Base-by-base conservation (phyloP, 2,797 vertebrate species). In the Limnodromus scolopaceus region DNA sequence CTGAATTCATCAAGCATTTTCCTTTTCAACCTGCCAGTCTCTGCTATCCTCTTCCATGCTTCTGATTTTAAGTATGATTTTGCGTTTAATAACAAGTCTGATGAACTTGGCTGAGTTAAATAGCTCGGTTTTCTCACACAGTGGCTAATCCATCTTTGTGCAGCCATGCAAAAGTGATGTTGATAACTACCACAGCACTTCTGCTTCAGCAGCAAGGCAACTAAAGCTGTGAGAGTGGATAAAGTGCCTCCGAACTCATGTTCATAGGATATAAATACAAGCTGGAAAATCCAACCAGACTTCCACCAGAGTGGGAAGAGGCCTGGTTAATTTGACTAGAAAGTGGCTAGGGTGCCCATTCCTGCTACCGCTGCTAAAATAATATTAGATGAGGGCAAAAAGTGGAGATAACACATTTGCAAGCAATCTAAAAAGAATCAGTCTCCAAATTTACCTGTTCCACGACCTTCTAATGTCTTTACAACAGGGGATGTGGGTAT, bases 401-500 rank as follows among this genome's bases (percentile, higher is more conserved):
- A 82, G 19, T 9, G 25, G 34, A 80, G 68, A 57, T 68, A 78
- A 93, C 53, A 89, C 48, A 49, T 71, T 84, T 93, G 17, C n/a
- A 69, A 92, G 61, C 24, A 24, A 83, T 84, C 65, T 77, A 13
- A 83, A 94, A 88, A 68, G 77, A 22, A 72, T 30, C 46, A 84
- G 36, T 78, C 51, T 72, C 55, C 77, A 76, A 79, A 60, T 94
- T 30, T 92, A 91, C 93, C 87, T 94, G 91, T 58, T 84, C 72
- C 17, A 71, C 3, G 13, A n/a, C 89, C 89, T 95, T 88, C 89
- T 69, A 58, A 32, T 86, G 66, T 43, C 32, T 95, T 87, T 90
- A 86, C 63, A 88, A 54, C 54, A 93, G 66, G 80, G 84, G 82
- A 89, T 95, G 85, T 86, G 85, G 91, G 86, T 93, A 95, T 94